These are phyloP conservation scores for Mugil cephalus DNA, from an alignment of 2,113 vertebrate species.

Conservation along the genomic window DNA sequence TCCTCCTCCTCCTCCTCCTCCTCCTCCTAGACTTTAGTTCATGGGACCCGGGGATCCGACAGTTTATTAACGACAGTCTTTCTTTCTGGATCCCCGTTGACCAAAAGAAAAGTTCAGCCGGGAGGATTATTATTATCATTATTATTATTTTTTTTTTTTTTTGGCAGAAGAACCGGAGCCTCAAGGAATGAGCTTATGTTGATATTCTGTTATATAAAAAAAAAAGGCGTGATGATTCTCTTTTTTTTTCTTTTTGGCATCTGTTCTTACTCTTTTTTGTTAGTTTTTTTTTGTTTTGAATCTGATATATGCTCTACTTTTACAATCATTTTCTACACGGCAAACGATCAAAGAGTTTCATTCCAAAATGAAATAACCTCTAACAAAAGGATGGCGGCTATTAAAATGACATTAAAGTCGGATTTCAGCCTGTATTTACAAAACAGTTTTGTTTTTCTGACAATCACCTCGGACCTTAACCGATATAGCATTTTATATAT, in stretches of 20 bases:
- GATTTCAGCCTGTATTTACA: constrained; percentile 58
- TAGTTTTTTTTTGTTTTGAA: constrained; percentile 1
- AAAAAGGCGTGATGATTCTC: constrained; percentile 71
- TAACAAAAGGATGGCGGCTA: constrained; percentile 62
- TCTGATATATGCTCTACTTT: constrained; percentile 71
- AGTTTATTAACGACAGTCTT: constrained; percentile 72
- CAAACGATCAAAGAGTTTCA: constrained; percentile 74
- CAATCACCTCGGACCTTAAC: constrained; percentile 45
- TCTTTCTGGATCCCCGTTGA: constrained; percentile 44
- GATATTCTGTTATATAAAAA: constrained; percentile 67
- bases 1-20: constrained; percentile 15
- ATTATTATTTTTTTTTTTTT: constrained; percentile 7
- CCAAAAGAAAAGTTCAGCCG: constrained; percentile 57
- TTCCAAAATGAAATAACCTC: constrained; percentile 68
- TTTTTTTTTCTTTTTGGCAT: constrained; percentile 74
- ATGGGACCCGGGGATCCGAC: constrained; percentile 44
- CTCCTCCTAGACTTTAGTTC: constrained; percentile 33
- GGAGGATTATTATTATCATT: constrained; percentile 30
- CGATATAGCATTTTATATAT: constrained; percentile 14
- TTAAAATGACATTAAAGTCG: constrained; percentile 68
- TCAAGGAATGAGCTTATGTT: constrained; percentile 45
- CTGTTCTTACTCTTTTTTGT: constrained; percentile 58
- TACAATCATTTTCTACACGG: constrained; percentile 77
- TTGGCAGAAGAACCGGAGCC: constrained; percentile 61
- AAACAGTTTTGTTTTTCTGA: constrained; percentile 37